phyloP scores from a whole-genome alignment of 2,113 vertebrate species.

The Larimichthys crocea region DNA sequence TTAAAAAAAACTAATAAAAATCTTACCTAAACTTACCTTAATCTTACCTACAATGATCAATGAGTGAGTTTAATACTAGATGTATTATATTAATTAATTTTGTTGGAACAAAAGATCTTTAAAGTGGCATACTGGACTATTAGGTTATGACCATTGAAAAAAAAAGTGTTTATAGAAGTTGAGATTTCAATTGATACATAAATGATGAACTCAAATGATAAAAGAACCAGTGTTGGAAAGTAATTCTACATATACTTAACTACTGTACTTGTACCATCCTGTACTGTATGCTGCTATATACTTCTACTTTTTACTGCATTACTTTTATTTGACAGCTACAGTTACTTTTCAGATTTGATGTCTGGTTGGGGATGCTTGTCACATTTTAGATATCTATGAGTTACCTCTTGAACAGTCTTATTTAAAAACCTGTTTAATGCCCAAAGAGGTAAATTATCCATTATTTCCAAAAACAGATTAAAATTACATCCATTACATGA shows the following conservation, averaged over 20 bases:
- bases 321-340: too few relatives aligned
- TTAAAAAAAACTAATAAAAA: neutral
- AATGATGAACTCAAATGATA: conserved; percentile 2
- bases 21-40: neutral
- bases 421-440: neutral
- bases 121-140: neutral
- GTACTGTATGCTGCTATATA: neutral
- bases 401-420: neutral
- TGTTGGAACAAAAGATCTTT: too few relatives aligned
- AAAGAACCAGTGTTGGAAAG: neutral
- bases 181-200: neutral
- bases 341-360: too few relatives aligned
- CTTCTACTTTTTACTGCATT: neutral
- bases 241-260: neutral
- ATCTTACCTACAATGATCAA: neutral
- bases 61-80: neutral
- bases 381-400: neutral
- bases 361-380: neutral
- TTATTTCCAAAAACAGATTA: neutral
- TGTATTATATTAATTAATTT: too few relatives aligned
- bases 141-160: neutral
- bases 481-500: neutral
- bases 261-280: neutral
- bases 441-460: neutral
- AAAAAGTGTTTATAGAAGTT: neutral